Percentiles rank a stretch among this genome's conserved stretches.
Conservation (phyloP, 2,888 invertebrate species). For the Sesia apiformis region DNA sequence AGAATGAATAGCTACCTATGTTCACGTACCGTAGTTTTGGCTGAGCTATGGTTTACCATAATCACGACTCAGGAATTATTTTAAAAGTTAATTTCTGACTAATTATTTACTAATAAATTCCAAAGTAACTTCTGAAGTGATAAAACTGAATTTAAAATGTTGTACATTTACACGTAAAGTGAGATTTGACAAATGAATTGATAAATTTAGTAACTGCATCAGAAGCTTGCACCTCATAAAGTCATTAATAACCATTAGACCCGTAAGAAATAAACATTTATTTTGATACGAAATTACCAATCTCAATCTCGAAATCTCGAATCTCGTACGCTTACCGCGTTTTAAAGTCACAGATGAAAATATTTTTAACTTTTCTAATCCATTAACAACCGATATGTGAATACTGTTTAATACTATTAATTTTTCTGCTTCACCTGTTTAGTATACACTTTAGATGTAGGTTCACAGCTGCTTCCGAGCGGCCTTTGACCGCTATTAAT, state of each 20-base stretch:
- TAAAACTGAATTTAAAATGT: too few species aligned
- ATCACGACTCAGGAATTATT: too few species aligned
- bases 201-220: neutral
- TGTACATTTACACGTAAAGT: too few species aligned
- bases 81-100: too few species aligned
- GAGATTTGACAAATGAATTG: neutral
- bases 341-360: neutral
- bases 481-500: slow-evolving; percentile 4
- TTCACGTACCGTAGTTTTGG: too few species aligned
- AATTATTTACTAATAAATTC: too few species aligned
- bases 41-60: too few species aligned
- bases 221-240: neutral
- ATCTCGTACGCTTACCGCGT: neutral
- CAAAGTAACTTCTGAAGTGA: too few species aligned
- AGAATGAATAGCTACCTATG: too few species aligned
- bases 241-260: neutral
- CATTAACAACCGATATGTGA: neutral
- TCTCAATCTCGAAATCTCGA: neutral
- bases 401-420: neutral
- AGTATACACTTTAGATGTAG: neutral
- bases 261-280: neutral
- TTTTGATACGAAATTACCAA: neutral
- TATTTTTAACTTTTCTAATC: neutral
- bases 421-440: neutral
- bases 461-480: neutral